Evolutionary conservation across 2,888 invertebrate species (phyloP).

Genomic region (Petrolisthes cinctipes): DNA sequence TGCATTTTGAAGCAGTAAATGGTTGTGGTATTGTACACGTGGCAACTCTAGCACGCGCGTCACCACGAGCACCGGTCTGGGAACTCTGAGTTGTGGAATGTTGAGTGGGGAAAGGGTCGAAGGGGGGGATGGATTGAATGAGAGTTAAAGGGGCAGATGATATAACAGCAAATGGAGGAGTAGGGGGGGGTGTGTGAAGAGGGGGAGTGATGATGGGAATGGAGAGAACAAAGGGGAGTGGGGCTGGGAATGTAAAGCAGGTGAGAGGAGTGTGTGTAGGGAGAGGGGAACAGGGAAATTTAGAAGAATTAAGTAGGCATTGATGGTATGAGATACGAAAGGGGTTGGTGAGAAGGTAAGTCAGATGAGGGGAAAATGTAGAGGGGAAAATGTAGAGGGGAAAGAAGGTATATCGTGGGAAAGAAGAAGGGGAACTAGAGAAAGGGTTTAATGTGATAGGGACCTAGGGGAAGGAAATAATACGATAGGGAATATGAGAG

Average conservation of each 20-base stretch:
- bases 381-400: not conserved
- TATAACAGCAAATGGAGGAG: not conserved
- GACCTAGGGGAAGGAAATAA: not conserved
- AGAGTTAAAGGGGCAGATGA: not conserved
- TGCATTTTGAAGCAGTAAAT: too few species aligned
- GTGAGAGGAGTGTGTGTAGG: not conserved
- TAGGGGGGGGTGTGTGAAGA: not conserved
- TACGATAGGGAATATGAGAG: not conserved
- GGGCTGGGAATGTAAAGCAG: not conserved
- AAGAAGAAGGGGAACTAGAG: too few species aligned
- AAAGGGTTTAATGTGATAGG: too few species aligned
- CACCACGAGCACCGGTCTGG: not conserved
- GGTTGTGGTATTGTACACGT: not conserved
- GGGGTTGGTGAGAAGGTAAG: not conserved
- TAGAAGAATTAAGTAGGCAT: not conserved
- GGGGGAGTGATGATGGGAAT: not conserved
- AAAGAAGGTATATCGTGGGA: not conserved
- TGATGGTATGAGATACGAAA: not conserved
- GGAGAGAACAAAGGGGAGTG: not conserved
- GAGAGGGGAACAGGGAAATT: not conserved
- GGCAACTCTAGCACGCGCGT: slow-evolving; percentile 16
- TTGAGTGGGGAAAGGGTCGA: not conserved
- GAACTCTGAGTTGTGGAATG: not conserved
- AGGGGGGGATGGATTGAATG: not conserved
- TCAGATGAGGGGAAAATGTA: not conserved